Conservation (phyloP, 2,113 vertebrate species). For the Cranoglanis bouderius region DNA sequence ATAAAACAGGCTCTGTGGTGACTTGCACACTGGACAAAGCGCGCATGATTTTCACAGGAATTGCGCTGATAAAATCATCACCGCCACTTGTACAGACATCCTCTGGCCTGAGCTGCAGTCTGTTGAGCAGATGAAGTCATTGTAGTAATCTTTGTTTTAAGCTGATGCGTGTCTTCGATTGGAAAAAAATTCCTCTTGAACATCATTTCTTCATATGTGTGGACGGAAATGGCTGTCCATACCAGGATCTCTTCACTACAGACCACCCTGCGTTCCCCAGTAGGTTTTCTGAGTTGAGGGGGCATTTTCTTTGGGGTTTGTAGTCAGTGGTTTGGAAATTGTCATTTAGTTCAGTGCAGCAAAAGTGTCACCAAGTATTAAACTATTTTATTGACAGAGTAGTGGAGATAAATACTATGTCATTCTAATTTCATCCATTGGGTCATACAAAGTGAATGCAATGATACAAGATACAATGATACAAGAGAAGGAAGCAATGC, state of each 20-base stretch:
- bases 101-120: neutral
- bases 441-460: neutral
- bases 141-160: neutral
- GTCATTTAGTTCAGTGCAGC: neutral
- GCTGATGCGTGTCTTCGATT: neutral
- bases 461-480: neutral
- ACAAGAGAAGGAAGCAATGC: neutral
- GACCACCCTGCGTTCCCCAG: no score
- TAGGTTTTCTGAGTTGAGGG: neutral
- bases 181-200: neutral
- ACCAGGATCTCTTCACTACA: neutral
- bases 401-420: neutral
- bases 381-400: neutral
- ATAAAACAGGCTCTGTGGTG: neutral
- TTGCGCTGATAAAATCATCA: conserved; percentile 53
- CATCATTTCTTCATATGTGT: neutral
- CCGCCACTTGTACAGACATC: neutral
- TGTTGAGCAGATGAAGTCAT: neutral
- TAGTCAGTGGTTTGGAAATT: neutral
- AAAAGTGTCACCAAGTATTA: neutral
- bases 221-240: neutral
- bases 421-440: neutral
- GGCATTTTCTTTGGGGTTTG: neutral
- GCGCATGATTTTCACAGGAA: neutral
- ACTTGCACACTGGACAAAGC: neutral